Evolutionary conservation across 1,140 invertebrate species (phyloP).

Genomic region (Anagrus nilaparvatae): DNA sequence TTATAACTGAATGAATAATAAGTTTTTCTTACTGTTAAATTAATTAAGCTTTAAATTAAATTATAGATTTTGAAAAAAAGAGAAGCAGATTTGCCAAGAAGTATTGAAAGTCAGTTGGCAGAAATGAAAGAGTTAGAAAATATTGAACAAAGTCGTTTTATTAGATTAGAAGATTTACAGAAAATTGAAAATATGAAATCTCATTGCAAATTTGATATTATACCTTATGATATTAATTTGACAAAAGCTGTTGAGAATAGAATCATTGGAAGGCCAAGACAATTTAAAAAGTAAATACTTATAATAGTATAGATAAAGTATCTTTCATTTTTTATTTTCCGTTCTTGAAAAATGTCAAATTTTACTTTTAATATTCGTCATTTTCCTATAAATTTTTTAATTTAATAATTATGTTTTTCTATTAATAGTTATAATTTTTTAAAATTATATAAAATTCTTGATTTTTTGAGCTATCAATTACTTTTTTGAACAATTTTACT

Average conservation of each 20-base stretch:
- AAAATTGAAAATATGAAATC: not conserved
- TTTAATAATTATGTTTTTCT: too few species aligned
- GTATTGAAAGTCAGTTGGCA: conserved; percentile 33
- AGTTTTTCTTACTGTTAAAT: conserved; percentile 7
- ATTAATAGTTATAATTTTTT: too few species aligned
- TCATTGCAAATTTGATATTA: conserved; percentile 31
- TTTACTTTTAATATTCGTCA: too few species aligned
- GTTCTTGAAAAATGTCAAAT: too few species aligned
- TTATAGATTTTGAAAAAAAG: conserved; percentile 20
- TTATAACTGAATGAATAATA: too few species aligned
- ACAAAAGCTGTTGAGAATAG: conserved; percentile 30
- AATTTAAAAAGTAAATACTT: conserved; percentile 22
- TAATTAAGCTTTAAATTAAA: conserved; percentile 1
- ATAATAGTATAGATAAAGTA: too few species aligned
- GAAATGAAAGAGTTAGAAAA: conserved; percentile 22
- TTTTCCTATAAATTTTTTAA: too few species aligned
- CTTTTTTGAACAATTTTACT: too few species aligned
- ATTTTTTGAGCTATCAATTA: too few species aligned
- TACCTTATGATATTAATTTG: conserved; percentile 34
- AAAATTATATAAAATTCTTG: too few species aligned
- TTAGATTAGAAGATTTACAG: not conserved
- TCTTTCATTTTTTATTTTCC: not conserved
- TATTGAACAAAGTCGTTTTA: conserved; percentile 12
- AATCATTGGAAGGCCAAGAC: conserved; percentile 20
- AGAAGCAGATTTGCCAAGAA: conserved; percentile 32